A percentile compares a stretch with the other conserved stretches of the same genome.
These are phyloP conservation scores for Octomys mimax DNA, from an alignment of 2,797 vertebrate species.

Conservation along the genomic window DNA sequence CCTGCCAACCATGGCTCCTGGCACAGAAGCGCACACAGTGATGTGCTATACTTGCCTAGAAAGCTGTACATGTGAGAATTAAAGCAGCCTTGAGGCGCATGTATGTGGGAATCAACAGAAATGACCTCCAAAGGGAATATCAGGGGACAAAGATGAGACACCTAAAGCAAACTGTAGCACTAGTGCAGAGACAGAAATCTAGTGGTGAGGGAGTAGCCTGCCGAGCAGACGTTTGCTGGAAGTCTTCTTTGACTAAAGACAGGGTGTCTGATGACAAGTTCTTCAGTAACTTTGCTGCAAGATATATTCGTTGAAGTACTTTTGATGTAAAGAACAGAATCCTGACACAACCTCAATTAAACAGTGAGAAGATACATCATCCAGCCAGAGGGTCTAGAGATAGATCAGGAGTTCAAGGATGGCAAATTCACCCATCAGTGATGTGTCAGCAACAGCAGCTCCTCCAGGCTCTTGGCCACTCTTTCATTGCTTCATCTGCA, in stretches of 20 bases:
- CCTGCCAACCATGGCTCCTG: neutral
- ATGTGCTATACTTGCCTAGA: neutral
- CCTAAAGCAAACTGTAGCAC: neutral
- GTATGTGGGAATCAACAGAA: neutral
- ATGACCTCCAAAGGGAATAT: neutral
- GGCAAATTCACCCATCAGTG: neutral
- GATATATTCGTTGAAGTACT: neutral
- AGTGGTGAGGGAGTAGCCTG: neutral
- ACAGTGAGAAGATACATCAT: neutral
- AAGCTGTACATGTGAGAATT: neutral
- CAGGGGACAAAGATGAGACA: neutral
- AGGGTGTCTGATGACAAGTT: neutral
- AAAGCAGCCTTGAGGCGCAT: neutral
- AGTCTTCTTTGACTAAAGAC: neutral
- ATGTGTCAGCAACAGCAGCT: neutral
- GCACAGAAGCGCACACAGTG: neutral
- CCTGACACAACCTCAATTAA: neutral
- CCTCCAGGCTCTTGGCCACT: neutral
- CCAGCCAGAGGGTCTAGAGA: neutral
- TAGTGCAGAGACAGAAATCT: neutral
- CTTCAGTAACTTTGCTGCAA: neutral
- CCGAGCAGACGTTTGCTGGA: neutral
- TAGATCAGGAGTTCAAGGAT: neutral
- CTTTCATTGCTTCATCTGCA: neutral
- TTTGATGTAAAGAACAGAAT: neutral